These are phyloP conservation scores for Lophura nycthemera DNA, from an alignment of 2,113 vertebrate species.

Conservation along the genomic window DNA sequence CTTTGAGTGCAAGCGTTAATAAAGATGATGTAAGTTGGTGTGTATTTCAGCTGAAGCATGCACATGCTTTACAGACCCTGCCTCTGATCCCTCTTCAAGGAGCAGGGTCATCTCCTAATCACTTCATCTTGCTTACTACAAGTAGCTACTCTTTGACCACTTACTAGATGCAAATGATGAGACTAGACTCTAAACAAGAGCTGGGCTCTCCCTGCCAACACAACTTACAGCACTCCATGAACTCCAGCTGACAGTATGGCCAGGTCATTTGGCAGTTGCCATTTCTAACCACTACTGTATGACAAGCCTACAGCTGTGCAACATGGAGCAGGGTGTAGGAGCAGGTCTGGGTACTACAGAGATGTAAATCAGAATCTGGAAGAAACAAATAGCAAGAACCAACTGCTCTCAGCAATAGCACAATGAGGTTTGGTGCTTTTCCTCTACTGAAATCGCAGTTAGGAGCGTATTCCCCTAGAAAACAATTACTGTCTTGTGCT, in stretches of 20 bases:
- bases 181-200: neutral
- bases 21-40: constrained; percentile 23
- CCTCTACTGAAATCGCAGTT: neutral
- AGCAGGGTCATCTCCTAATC: neutral
- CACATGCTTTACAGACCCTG: neutral
- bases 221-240: neutral
- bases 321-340: neutral
- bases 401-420: neutral
- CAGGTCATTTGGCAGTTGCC: neutral
- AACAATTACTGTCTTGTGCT: neutral
- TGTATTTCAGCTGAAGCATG: neutral
- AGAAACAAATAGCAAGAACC: neutral
- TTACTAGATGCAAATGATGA: neutral
- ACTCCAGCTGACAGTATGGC: neutral
- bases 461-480: neutral
- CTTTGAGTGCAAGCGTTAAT: constrained; percentile 42
- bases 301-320: neutral
- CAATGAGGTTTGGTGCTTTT: neutral
- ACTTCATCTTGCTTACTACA: neutral
- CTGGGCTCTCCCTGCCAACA: neutral
- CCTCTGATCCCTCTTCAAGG: neutral
- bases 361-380: constrained; percentile 1
- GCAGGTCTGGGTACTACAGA: neutral
- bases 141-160: neutral
- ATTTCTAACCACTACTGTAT: neutral